A percentile compares a stretch with the other conserved stretches of the same genome.
phyloP scores from a whole-genome alignment of 2,113 vertebrate species.

The Leptosomus discolor region DNA sequence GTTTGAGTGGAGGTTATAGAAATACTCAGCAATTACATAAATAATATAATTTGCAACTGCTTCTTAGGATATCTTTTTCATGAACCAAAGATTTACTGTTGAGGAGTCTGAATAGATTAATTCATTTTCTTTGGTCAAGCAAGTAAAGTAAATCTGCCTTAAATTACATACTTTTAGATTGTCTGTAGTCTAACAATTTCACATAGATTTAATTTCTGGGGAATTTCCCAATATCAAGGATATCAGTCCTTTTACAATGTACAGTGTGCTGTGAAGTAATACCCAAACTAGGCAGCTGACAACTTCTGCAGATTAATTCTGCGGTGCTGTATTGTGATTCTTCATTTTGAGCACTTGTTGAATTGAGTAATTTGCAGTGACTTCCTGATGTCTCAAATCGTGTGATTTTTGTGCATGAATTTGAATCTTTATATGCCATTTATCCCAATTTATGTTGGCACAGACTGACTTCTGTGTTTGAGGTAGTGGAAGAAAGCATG shows the following conservation, averaged over 20 bases:
- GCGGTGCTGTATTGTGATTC: background rate
- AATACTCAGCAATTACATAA: background rate
- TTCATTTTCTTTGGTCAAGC: background rate
- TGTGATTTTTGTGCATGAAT: background rate
- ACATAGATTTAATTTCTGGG: background rate
- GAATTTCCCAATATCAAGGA: background rate
- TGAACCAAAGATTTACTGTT: background rate
- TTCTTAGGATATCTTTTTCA: background rate
- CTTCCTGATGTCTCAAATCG: background rate
- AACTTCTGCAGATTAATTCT: background rate
- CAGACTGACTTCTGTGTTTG: background rate
- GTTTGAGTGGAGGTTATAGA: background rate
- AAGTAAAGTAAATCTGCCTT: background rate
- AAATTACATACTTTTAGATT: background rate
- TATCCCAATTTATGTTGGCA: conserved; percentile 7
- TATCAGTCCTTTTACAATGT: background rate
- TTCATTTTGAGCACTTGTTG: background rate
- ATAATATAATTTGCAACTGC: background rate
- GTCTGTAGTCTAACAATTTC: background rate
- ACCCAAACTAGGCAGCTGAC: background rate
- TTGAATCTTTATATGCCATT: background rate
- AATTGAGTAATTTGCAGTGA: background rate
- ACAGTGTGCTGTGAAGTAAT: background rate
- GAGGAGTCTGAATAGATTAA: background rate
- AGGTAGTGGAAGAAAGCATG: background rate